phyloP scores from a whole-genome alignment of 2,797 vertebrate species.

The Botia almorhae region DNA sequence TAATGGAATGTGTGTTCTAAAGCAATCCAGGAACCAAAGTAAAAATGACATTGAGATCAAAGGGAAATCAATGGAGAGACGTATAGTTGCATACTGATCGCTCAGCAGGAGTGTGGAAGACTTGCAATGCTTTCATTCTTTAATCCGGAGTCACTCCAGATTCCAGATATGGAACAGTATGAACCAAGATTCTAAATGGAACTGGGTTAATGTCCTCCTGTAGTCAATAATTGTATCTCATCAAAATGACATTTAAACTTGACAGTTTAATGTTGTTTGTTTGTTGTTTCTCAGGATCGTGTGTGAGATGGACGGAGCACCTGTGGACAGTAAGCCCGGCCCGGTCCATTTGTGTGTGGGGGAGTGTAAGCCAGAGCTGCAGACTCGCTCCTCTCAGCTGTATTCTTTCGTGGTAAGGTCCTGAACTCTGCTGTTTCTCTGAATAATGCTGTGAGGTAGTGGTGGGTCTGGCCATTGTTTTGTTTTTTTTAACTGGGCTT shows the following conservation, averaged over 20 bases:
- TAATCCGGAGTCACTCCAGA: constrained; percentile 2
- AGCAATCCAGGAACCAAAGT: constrained; percentile 64
- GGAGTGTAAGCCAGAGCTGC: constrained; percentile 93
- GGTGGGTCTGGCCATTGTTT: constrained; percentile 35
- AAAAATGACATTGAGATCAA: constrained; percentile 41
- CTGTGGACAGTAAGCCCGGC: constrained; percentile 81
- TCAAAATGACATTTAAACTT: no score
- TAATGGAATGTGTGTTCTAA: constrained; percentile 50
- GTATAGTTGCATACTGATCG: constrained; percentile 57
- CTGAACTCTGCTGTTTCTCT: constrained; percentile 31
- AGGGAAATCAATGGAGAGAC: constrained; percentile 49
- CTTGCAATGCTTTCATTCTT: constrained; percentile 49
- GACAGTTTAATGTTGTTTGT: background rate
- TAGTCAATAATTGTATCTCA: no score
- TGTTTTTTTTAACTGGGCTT: constrained; percentile 48
- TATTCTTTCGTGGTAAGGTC: constrained; percentile 92
- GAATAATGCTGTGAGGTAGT: constrained; percentile 43
- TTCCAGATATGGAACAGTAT: background rate
- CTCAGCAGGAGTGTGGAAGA: constrained; percentile 55
- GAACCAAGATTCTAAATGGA: background rate
- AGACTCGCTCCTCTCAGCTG: constrained; percentile 87
- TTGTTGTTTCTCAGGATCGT: constrained; percentile 85
- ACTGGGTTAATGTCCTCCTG: background rate
- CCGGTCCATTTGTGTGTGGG: constrained; percentile 92
- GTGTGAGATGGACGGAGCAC: constrained; percentile 91